Base-by-base conservation (phyloP, 2,797 vertebrate genomes). In the Sciurus carolinensis region DNA sequence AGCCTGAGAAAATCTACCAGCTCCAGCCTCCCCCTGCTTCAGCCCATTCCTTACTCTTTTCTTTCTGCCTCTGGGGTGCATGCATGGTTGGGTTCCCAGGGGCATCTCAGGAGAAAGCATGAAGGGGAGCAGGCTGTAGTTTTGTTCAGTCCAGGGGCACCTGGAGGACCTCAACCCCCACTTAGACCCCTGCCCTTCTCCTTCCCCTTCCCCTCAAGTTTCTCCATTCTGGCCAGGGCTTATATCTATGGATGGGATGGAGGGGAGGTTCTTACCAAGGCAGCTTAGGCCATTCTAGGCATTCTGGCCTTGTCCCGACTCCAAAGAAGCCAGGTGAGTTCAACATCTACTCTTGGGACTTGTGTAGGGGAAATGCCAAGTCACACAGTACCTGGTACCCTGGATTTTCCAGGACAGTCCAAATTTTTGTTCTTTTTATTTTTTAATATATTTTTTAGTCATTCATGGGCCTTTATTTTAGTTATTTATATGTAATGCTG, bases 331-430 rank as follows among this genome's bases (percentile, higher is more conserved):
- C 47, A n/a, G 15, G 30, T 57, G 33, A 92, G 28, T 50, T 12
- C 30, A 22, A 0, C 0, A 10, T 15, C 47, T 30, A 4, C 24
- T 28, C n/a, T 39, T 24, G 5, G 24, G 67, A 72, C 42, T 50
- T 33, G 20, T 9, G 0, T 15, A 24, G 13, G 15, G 59, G 22
- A 71, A 54, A 28, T 0, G 7, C 33, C 57, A 91, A 62, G 22
- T 1, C 28, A 28, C 30, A 20, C 8, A 33, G 44, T 3, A 59
- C 36, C 39, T 6, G 3, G 20, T 18, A 64, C 28, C 18, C 44
- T 36, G 50, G 24, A 62, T 62, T 62, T 62, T 62, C 22, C 59
- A 62, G 24, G 8, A 62, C 10, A 26, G 59, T 62, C 36, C 69
- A 71, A 71, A 50, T 18, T 73, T 44, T 44, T 67, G 18, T 80